These are phyloP conservation scores for Oceanites oceanicus DNA, from an alignment of 2,113 vertebrate genomes.

Conservation along the genomic window DNA sequence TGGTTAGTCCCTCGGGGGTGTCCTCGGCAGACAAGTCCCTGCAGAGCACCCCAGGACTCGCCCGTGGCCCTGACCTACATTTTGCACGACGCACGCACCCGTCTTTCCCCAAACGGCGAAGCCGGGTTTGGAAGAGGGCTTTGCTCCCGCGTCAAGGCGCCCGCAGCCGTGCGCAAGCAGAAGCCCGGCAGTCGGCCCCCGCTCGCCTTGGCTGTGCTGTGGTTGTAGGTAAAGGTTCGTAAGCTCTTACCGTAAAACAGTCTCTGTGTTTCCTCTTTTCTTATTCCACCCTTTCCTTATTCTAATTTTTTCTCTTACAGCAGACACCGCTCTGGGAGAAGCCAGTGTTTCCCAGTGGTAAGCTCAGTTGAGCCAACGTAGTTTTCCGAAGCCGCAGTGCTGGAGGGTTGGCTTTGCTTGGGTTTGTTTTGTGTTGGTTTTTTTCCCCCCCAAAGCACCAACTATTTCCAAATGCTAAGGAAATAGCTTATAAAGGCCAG, in stretches of 20 bases:
- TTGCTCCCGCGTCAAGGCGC: neutral
- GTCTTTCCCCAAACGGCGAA: neutral
- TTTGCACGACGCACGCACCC: fast-evolving
- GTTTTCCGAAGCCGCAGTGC: neutral
- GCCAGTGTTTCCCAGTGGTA: neutral
- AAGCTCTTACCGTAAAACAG: neutral
- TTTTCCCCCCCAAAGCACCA: neutral
- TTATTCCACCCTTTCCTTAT: neutral
- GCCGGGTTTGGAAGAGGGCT: neutral
- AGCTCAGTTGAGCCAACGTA: neutral
- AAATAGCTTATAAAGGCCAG: neutral
- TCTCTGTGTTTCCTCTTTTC: neutral
- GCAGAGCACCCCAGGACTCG: neutral
- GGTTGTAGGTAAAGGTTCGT: neutral
- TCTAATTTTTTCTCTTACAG: neutral
- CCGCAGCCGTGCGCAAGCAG: fast-evolving
- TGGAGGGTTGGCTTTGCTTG: neutral
- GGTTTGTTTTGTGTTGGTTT: neutral
- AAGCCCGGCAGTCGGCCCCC: neutral
- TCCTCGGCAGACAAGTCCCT: neutral
- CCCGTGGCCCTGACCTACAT: neutral
- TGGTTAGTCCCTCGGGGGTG: neutral
- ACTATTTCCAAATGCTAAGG: neutral
- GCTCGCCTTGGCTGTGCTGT: neutral
- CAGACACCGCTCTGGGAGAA: neutral